Conservation (phyloP, 2,797 vertebrate species). For the Phalanger gymnotis region DNA sequence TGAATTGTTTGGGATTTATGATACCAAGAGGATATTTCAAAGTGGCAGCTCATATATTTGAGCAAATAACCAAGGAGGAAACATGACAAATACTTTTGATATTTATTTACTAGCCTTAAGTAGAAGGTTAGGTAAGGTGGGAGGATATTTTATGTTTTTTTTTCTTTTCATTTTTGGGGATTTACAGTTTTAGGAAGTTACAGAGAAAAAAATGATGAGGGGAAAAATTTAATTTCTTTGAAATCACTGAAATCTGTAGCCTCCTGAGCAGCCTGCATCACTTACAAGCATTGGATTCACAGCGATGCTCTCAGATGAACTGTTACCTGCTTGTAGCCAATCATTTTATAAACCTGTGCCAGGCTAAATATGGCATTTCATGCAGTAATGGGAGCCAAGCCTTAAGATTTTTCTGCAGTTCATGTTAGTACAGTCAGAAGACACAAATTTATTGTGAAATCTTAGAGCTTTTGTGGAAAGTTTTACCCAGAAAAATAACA, state of each 20-base stretch:
- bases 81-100: conserved; percentile 25
- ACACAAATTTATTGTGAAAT: not conserved
- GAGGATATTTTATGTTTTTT: conserved; percentile 9
- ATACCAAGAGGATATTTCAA: conserved; percentile 56
- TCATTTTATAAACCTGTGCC: not conserved
- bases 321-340: conserved; percentile 56
- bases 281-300: conserved; percentile 30
- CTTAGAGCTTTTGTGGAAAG: conserved; percentile 28
- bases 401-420: conserved; percentile 38
- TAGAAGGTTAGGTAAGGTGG: conserved; percentile 10
- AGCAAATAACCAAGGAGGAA: conserved; percentile 51
- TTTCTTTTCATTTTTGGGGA: conserved; percentile 15
- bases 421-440: conserved; percentile 23
- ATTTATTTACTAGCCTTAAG: conserved; percentile 49
- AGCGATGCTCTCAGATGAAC: conserved; percentile 30
- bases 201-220: not conserved
- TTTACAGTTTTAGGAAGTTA: conserved; percentile 28
- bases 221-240: conserved; percentile 34
- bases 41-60: conserved; percentile 52
- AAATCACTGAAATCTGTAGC: conserved; percentile 45
- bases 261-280: conserved; percentile 36
- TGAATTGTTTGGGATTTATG: conserved; percentile 62
- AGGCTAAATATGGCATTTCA: not conserved
- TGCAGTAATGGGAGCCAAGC: not conserved
- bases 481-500: conserved; percentile 36